phyloP scores from a whole-genome alignment of 2,113 vertebrate genomes.

The Oncorhynchus mykiss region DNA sequence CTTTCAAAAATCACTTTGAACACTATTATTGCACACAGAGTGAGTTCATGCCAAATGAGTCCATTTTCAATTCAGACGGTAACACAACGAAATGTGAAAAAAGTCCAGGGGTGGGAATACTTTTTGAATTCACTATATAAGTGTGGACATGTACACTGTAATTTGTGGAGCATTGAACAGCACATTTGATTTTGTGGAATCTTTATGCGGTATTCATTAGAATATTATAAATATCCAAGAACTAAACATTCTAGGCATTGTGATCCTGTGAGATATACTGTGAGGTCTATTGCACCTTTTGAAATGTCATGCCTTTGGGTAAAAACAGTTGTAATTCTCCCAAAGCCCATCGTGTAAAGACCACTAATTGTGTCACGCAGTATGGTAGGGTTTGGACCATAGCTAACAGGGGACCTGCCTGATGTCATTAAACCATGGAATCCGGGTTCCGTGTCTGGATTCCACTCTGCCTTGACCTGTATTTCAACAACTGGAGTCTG shows the following conservation, averaged over 20 bases:
- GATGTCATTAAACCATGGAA: slow-evolving; percentile 3
- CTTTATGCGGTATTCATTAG: background rate
- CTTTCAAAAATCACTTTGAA: too few relatives aligned
- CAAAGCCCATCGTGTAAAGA: slow-evolving; percentile 36
- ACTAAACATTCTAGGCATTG: background rate
- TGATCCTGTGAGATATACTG: background rate
- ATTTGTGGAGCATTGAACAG: background rate
- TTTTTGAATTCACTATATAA: background rate
- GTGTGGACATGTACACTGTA: background rate
- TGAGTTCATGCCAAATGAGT: too few relatives aligned
- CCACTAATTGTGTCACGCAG: slow-evolving; percentile 33
- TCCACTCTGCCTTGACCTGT: slow-evolving; percentile 43
- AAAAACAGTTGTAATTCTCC: slow-evolving; percentile 5
- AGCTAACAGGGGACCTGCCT: slow-evolving; percentile 9
- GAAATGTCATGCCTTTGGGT: slow-evolving; percentile 6
- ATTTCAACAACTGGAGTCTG: slow-evolving; percentile 21
- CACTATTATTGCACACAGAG: too few relatives aligned
- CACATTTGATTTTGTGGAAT: background rate
- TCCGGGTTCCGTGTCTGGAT: background rate
- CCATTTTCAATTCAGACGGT: too few relatives aligned
- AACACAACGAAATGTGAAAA: too few relatives aligned
- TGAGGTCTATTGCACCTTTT: background rate
- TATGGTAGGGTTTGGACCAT: slow-evolving; percentile 3
- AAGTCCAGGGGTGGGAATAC: too few relatives aligned
- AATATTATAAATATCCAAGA: background rate